phyloP scores from a whole-genome alignment of 1,140 invertebrate species.

The Caenorhabditis inopinata region DNA sequence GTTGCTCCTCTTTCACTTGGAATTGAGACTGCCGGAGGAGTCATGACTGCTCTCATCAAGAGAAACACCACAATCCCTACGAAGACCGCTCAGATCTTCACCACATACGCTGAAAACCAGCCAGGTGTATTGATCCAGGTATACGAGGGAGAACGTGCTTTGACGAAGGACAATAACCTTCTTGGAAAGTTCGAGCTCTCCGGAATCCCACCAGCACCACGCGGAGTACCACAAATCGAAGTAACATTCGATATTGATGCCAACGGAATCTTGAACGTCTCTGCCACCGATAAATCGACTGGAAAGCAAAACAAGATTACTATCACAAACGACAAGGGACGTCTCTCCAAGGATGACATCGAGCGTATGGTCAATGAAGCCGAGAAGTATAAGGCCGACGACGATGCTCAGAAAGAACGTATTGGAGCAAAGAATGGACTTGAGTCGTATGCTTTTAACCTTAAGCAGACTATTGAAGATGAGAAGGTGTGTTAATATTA shows the following conservation, averaged over 20 bases:
- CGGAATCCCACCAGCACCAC: slow-evolving; percentile 73
- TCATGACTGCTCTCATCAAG: slow-evolving; percentile 88
- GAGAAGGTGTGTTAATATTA: slow-evolving; percentile 67
- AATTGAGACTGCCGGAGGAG: slow-evolving; percentile 93
- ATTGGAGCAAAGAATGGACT: slow-evolving; percentile 85
- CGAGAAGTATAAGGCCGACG: slow-evolving; percentile 86
- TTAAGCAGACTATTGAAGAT: slow-evolving; percentile 82
- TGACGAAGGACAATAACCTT: slow-evolving; percentile 73
- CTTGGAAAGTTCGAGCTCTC: slow-evolving; percentile 72
- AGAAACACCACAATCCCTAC: slow-evolving; percentile 92
- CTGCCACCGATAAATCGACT: slow-evolving; percentile 74
- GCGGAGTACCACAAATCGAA: slow-evolving; percentile 72
- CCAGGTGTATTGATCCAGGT: slow-evolving; percentile 73
- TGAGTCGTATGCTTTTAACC: slow-evolving; percentile 88
- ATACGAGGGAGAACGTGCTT: slow-evolving; percentile 72
- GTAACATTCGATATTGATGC: slow-evolving; percentile 74
- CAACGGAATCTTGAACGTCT: slow-evolving; percentile 69
- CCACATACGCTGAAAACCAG: slow-evolving; percentile 94
- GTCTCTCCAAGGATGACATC: slow-evolving; percentile 92
- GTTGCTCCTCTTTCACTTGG: slow-evolving; percentile 90
- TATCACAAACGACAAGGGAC: slow-evolving; percentile 92
- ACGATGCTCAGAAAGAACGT: slow-evolving; percentile 83
- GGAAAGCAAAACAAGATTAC: slow-evolving; percentile 92
- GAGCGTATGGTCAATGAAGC: slow-evolving; percentile 96
- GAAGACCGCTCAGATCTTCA: slow-evolving; percentile 92